Conservation (phyloP, 1,140 invertebrate species). For the Diuraphis noxia region DNA sequence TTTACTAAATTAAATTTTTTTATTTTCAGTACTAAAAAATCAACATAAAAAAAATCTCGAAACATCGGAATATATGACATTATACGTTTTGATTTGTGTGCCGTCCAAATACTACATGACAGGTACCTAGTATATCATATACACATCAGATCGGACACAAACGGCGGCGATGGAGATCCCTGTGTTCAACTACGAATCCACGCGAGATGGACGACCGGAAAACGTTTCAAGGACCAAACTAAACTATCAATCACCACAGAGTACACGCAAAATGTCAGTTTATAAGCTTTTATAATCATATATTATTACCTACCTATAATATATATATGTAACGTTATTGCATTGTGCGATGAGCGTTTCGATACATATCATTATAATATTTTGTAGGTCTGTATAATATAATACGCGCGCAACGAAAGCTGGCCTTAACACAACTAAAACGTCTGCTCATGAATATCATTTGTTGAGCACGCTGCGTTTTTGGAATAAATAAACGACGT, state of each 20-base stretch:
- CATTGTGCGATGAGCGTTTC: no score
- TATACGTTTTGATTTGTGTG: not conserved
- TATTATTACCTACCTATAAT: not conserved
- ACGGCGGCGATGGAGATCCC: not conserved
- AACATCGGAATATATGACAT: no score
- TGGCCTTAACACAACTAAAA: not conserved
- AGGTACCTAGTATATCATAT: not conserved
- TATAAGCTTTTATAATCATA: not conserved
- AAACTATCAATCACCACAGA: slow-evolving; percentile 8
- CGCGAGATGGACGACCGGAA: not conserved
- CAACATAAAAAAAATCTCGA: no score
- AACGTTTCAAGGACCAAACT: not conserved
- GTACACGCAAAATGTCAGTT: not conserved
- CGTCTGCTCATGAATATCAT: not conserved
- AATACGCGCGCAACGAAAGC: not conserved
- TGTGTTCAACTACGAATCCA: not conserved
- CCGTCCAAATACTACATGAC: not conserved
- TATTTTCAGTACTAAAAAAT: no score
- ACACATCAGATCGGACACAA: not conserved
- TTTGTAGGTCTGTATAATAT: not conserved
- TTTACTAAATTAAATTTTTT: no score
- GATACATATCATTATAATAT: not conserved
- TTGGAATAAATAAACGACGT: not conserved
- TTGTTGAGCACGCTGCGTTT: not conserved
- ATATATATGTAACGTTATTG: not conserved